Percentiles rank a stretch among this genome's conserved stretches.
phyloP scores from a whole-genome alignment of 2,797 vertebrate species.

The Darevskia mixta region DNA sequence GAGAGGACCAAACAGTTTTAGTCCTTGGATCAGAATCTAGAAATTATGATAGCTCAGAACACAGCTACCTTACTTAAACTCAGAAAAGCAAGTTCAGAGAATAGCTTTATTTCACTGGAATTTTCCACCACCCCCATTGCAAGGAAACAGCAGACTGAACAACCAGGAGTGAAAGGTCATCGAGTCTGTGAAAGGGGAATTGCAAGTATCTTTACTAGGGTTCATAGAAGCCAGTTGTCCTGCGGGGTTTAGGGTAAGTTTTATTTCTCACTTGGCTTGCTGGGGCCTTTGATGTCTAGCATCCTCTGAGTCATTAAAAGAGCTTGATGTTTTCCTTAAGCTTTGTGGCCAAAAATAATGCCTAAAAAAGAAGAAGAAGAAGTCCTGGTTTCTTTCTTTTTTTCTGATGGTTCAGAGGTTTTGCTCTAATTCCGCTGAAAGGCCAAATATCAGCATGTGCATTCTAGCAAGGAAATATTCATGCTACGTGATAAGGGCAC shows the following conservation, averaged over 20 bases:
- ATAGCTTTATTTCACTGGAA: not conserved
- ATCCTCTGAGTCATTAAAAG: not conserved
- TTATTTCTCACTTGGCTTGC: not conserved
- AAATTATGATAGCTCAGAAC: not conserved
- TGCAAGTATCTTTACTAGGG: not conserved
- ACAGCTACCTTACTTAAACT: not conserved
- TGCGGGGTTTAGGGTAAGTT: not conserved
- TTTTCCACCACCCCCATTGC: not conserved
- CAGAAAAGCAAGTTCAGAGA: not conserved
- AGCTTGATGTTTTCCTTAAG: conserved; percentile 24
- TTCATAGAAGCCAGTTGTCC: not conserved
- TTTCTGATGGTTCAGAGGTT: not conserved
- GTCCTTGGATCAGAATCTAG: not conserved
- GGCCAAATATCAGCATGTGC: not conserved
- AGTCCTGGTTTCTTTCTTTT: not conserved
- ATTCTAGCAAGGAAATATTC: not conserved
- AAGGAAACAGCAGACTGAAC: not conserved
- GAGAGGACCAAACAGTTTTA: not conserved
- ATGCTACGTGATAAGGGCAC: not conserved
- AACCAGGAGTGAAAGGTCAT: not conserved
- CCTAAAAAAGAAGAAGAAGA: not conserved
- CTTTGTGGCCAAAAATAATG: conserved; percentile 12
- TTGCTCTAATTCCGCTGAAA: rapidly evolving
- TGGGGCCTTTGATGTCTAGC: conserved; percentile 8
- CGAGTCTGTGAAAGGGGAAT: not conserved